Conservation (phyloP, 2,888 invertebrate species). For the Germaria angustata region DNA sequence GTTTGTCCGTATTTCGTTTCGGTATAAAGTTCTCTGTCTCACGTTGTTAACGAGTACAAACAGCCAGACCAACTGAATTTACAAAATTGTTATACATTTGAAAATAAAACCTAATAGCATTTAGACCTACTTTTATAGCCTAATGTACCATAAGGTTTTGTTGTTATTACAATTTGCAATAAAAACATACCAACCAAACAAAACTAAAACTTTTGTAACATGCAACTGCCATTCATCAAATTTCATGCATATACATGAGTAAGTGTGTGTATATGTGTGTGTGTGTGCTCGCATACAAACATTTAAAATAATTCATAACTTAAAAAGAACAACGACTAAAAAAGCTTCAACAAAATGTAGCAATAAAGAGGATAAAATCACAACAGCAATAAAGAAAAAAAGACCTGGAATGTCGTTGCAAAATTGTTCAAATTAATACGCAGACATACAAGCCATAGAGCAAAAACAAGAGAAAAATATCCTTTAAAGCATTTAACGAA, state of each 20-base stretch:
- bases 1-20: too few species aligned
- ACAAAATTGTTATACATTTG: too few species aligned
- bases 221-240: slow-evolving; percentile 58
- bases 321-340: slow-evolving; percentile 10
- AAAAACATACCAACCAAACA: slow-evolving; percentile 4
- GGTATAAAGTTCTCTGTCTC: too few species aligned
- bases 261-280: too few species aligned
- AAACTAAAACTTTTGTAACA: slow-evolving; percentile 48
- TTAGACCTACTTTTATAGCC: too few species aligned
- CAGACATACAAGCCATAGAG: not conserved
- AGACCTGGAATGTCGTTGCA: slow-evolving; percentile 50
- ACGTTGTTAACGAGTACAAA: too few species aligned
- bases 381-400: slow-evolving; percentile 39
- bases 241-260: slow-evolving; percentile 30
- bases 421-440: slow-evolving; percentile 56
- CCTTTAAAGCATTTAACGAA: not conserved
- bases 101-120: too few species aligned
- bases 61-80: too few species aligned
- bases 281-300: not conserved
- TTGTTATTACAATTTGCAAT: not conserved
- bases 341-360: slow-evolving; percentile 43
- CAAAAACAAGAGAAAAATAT: not conserved
- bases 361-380: slow-evolving; percentile 57
- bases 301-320: slow-evolving; percentile 9
- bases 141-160: slow-evolving; percentile 4